Base-by-base conservation (phyloP, 2,113 vertebrate species). In the Poeciliopsis occidentalis region DNA sequence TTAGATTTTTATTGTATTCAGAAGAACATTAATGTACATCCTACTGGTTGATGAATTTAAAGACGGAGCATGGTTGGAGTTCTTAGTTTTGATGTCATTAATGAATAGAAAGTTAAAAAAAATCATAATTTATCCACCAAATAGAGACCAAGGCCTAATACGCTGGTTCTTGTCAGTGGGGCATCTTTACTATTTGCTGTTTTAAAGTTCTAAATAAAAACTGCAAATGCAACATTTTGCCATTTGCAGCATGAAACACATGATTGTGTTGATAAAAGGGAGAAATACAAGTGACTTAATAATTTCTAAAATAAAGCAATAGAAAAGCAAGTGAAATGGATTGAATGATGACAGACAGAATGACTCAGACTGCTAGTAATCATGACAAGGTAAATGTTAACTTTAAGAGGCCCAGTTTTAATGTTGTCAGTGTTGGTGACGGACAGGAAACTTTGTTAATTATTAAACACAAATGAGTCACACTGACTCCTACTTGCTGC, bases 391-490 rank as follows among this genome's bases (percentile, higher is more conserved):
- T 64, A 64, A 32, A 32, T 22, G 7, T 64, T 12, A 64, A 24
- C 63, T 64, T 30, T 34, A 22, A 24, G 3, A n/a, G 3, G 30
- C 15, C 17, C 8, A 34, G 17, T 22, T 57, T 19, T 54, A 66
- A 12, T 11, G 37, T 1, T 60, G 34, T 10, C 5, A 32, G 26
- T 30, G 31, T 63, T 34, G 64, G 27, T 31, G 64, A 24, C 5
- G 0, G 13, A 68, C 71, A 70, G 74, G 69, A 84, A 79, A 63
- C 71, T 60, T 57, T 4, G 64, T 88, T 81, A 88, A 89, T 73
- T n/a, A 76, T 84, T 75, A 76, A 88, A 67, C 10, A 2, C 34
- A n/a, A n/a, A 22, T 31, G 34, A 26, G n/a, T 41, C 19, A 44
- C 11, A 64, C 1, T 8, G 8, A 12, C 63, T 32, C 61, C 13